Evolutionary conservation across 2,797 vertebrate genomes (phyloP), one percentile per base, ranked within the genome.

Genomic region (Gouania willdenowi): DNA sequence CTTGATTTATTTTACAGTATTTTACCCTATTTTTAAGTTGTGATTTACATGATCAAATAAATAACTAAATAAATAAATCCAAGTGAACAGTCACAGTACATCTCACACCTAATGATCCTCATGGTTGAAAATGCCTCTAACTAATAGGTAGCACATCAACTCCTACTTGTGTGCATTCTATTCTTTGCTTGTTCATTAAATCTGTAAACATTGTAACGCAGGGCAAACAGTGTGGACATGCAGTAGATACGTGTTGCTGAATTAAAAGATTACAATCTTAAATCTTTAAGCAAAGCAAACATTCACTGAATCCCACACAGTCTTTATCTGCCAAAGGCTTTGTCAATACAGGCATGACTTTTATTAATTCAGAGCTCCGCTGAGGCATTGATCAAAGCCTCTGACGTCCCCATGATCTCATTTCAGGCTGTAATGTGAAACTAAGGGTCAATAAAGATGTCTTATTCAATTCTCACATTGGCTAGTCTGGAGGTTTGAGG

Each of bases 341-440:
- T 45, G 68, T 84, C 75, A 64, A 80, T 84, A 66, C 52, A 25
- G 26, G 48, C 39, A 5, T 51, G 69, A 76, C 74, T 64, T 70
- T 78, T 81, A 83, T 81, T 80, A 66, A 81, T 83, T 58, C 64
- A 51, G 24, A 38, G 45, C 70, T 71, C 68, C 57, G 28, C 59
- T 19, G 72, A 53, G 75, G 43, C 53, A 78, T 81, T 71, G 77
- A 83, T 82, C 68, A 59, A 55, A 43, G 45, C 50, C 25, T 53
- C 57, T 66, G 60, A 64, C 45, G 41, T 65, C 65, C 36, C 60
- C 51, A 43, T 76, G 77, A 85, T 82, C 81, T 79, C 63, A 78
- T 84, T 78, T 69, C 66, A 71, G 59, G 57, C 67, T 54, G 78
- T 80, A 82, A 87, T 70, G 66, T 51, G 71, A 78, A 75, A 77